Conservation (phyloP, 2,113 vertebrate genomes). For the Mionectes macconnelli region DNA sequence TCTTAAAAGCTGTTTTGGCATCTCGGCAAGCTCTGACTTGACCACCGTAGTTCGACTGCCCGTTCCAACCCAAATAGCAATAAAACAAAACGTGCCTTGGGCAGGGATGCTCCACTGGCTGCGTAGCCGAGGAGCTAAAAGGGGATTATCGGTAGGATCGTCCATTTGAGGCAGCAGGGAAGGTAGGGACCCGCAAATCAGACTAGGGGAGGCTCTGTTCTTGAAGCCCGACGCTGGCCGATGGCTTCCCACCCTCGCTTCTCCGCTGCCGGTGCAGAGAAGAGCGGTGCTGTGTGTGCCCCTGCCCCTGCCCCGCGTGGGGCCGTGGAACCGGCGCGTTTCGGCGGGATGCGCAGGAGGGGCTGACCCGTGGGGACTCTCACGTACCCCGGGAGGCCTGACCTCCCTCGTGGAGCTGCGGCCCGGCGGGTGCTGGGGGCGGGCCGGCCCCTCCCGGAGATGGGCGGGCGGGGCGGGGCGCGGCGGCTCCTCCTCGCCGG, state of each 20-base stretch:
- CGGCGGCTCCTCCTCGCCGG: not conserved
- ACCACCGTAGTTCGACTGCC: not conserved
- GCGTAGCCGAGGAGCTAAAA: too few species aligned
- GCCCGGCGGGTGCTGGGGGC: not conserved
- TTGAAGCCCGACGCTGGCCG: not conserved
- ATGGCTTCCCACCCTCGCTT: not conserved
- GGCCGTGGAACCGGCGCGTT: not conserved
- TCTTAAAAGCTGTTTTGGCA: not conserved
- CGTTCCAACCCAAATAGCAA: not conserved
- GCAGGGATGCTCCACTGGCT: not conserved
- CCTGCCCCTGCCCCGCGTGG: not conserved
- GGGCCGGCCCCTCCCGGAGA: not conserved
- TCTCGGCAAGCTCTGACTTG: not conserved
- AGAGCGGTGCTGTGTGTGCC: not conserved
- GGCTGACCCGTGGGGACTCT: not conserved
- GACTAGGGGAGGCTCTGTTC: not conserved
- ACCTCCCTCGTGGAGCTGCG: not conserved
- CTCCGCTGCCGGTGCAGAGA: not conserved
- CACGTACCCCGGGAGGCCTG: fast-evolving
- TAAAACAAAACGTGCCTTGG: not conserved
- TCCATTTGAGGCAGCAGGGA: not conserved
- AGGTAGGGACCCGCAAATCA: not conserved
- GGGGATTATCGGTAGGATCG: not conserved
- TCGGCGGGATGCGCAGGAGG: not conserved
- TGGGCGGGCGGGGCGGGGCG: not conserved